phyloP scores from a whole-genome alignment of 2,113 vertebrate genomes.

The Loxodonta africana region DNA sequence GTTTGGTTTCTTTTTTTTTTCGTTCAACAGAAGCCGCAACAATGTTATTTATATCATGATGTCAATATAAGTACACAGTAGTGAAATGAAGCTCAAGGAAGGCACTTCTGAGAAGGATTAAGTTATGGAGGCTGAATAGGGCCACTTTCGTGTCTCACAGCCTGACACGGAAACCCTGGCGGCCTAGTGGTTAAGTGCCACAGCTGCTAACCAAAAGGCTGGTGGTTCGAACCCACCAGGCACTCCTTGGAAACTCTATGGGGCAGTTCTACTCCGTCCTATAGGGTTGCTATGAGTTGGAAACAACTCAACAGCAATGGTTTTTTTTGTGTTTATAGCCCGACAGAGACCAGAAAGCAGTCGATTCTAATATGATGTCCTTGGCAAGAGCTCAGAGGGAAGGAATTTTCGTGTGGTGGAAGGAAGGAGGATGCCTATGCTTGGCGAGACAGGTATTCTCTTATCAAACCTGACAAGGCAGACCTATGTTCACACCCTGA shows the following conservation, averaged over 20 bases:
- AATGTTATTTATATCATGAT: not conserved
- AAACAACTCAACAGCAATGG: too few species aligned
- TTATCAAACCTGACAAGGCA: not conserved
- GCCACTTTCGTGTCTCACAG: not conserved
- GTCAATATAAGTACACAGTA: not conserved
- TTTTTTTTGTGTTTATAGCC: too few species aligned
- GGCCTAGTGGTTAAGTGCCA: too few species aligned
- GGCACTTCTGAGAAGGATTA: not conserved
- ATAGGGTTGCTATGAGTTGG: too few species aligned
- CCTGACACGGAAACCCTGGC: not conserved
- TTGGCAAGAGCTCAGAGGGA: not conserved
- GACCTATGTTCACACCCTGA: not conserved
- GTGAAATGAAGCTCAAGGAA: slow-evolving; percentile 36
- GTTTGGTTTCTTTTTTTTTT: not conserved
- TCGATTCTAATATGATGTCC: not conserved
- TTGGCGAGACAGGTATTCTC: not conserved
- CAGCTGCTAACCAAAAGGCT: too few species aligned
- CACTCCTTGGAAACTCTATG: too few species aligned
- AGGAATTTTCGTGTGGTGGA: not conserved
- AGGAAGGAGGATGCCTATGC: not conserved
- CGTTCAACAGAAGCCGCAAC: not conserved
- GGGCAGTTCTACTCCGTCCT: too few species aligned
- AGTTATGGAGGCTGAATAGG: not conserved
- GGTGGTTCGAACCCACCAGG: too few species aligned
- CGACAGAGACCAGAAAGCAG: not conserved